These are phyloP conservation scores for Takifugu flavidus DNA, from an alignment of 2,113 vertebrate genomes.

Conservation along the genomic window DNA sequence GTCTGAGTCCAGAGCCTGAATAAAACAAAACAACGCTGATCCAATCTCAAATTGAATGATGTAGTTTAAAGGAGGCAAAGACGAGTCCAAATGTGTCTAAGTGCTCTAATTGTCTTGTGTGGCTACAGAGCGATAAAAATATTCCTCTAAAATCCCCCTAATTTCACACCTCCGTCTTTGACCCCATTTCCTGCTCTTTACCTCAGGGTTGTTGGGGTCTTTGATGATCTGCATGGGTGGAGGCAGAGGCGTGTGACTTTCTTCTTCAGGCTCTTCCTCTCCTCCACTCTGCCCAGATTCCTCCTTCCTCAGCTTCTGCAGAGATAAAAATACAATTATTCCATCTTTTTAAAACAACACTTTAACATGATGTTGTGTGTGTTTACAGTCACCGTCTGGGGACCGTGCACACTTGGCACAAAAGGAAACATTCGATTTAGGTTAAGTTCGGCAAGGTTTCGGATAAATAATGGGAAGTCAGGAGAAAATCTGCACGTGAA, in stretches of 20 bases:
- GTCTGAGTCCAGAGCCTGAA: conserved; percentile 83
- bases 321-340: background rate
- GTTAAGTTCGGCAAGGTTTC: background rate
- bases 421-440: background rate
- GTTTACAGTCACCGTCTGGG: background rate
- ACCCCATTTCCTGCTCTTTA: conserved; percentile 36
- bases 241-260: conserved; percentile 89
- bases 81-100: too few relatives aligned
- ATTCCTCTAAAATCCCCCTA: too few relatives aligned
- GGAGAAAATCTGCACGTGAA: too few relatives aligned
- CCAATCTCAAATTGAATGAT: background rate
- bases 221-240: conserved; percentile 99
- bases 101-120: too few relatives aligned
- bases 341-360: background rate
- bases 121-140: too few relatives aligned
- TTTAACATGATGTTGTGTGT: background rate
- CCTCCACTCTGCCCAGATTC: conserved; percentile 81
- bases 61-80: too few relatives aligned
- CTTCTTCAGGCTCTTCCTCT: conserved; percentile 95
- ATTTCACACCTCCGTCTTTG: background rate
- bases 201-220: conserved; percentile 89
- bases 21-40: background rate
- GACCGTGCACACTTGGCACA: background rate
- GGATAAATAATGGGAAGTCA: background rate
- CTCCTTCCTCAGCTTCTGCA: conserved; percentile 87